Percentiles rank a stretch among this genome's conserved stretches.
Evolutionary conservation across 2,797 vertebrate genomes (phyloP).

Genomic region (Mionectes olivaceus): DNA sequence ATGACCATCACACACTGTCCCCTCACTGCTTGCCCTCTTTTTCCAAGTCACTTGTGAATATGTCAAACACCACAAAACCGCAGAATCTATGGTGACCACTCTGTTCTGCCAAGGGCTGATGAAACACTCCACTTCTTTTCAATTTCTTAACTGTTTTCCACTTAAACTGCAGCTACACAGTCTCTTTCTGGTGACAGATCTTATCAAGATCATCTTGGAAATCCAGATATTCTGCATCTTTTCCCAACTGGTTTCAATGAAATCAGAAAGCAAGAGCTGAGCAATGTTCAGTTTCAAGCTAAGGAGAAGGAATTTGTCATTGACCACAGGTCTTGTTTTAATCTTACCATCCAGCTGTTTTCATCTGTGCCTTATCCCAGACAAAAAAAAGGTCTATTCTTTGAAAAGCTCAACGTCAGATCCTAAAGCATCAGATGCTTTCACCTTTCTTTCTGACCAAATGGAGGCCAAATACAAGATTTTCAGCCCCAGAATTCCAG

Average conservation of each 20-base stretch:
- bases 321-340: neutral
- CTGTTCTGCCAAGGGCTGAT: neutral
- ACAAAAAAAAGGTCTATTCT: neutral
- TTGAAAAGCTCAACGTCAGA: neutral
- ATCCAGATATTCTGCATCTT: neutral
- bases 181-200: neutral
- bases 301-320: neutral
- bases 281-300: neutral
- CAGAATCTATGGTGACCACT: neutral
- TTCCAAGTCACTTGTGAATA: neutral
- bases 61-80: rapidly evolving
- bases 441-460: neutral
- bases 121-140: neutral
- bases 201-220: neutral
- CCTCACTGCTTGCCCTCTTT: neutral
- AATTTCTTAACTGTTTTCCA: neutral
- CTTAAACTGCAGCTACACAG: neutral
- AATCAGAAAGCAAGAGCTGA: neutral
- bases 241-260: neutral
- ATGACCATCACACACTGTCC: neutral
- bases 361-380: neutral
- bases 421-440: neutral
- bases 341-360: neutral
- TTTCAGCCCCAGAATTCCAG: neutral
- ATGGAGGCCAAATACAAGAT: neutral